A percentile compares a stretch with the other conserved stretches of the same genome.
Evolutionary conservation across 2,888 invertebrate species (phyloP).

Genomic region (Cantharis nigra): DNA sequence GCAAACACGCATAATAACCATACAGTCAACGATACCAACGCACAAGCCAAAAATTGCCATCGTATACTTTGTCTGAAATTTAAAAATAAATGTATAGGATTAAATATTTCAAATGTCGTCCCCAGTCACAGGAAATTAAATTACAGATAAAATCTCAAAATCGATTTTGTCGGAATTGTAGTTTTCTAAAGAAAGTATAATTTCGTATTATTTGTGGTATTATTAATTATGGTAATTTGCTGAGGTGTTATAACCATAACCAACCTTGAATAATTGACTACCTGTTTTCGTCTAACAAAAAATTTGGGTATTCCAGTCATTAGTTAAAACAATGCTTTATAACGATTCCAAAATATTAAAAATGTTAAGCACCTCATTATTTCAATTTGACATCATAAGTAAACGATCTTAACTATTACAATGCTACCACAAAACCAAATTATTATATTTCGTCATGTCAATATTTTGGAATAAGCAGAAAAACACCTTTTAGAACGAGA

Average conservation of each 20-base stretch:
- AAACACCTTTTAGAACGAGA: too few species aligned
- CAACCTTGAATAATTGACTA: background rate
- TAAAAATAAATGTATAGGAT: background rate
- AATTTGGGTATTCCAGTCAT: background rate
- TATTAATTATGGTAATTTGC: background rate
- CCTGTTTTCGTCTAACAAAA: background rate
- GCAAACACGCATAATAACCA: conserved; percentile 88
- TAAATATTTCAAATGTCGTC: too few species aligned
- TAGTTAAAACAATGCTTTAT: background rate
- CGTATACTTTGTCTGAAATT: conserved; percentile 40
- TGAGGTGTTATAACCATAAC: too few species aligned
- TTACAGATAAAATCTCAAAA: background rate
- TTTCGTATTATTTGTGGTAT: background rate
- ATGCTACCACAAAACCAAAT: background rate
- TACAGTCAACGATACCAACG: conserved; percentile 73
- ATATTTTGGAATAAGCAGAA: too few species aligned
- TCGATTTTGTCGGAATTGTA: background rate
- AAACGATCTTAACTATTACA: background rate
- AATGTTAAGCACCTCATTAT: background rate
- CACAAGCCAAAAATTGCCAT: conserved; percentile 77
- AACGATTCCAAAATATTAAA: background rate
- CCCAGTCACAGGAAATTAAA: too few species aligned
- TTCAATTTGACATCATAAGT: background rate
- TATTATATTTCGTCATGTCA: too few species aligned
- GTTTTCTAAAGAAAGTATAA: background rate